Evolutionary conservation across 2,888 invertebrate species (phyloP).

Genomic region (Abrostola triplasia): DNA sequence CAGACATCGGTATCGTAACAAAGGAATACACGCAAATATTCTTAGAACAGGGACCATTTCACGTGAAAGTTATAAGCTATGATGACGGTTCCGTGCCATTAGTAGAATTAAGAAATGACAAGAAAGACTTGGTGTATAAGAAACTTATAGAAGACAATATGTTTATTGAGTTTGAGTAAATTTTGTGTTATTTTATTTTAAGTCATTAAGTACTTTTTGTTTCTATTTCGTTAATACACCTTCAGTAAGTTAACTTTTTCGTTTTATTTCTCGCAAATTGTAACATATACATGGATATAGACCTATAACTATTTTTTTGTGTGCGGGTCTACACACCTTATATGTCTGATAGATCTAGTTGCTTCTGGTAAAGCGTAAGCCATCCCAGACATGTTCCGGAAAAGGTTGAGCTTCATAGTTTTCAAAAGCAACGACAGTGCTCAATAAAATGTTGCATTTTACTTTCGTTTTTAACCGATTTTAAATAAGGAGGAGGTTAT

Average conservation of each 20-base stretch:
- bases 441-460: too few species aligned
- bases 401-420: background rate
- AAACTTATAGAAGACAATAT: constrained; percentile 68
- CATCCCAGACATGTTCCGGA: too few species aligned
- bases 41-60: constrained; percentile 73
- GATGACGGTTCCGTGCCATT: constrained; percentile 56
- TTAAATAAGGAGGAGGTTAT: too few species aligned
- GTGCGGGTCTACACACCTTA: too few species aligned
- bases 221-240: background rate
- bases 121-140: constrained; percentile 69
- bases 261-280: too few species aligned
- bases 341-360: too few species aligned
- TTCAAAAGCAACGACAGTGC: background rate
- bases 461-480: too few species aligned
- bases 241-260: too few species aligned
- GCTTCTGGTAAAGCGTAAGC: too few species aligned
- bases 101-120: constrained; percentile 73
- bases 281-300: background rate
- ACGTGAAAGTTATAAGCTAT: constrained; percentile 67
- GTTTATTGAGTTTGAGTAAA: constrained; percentile 35
- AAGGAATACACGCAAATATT: constrained; percentile 69
- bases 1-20: constrained; percentile 68
- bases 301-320: too few species aligned
- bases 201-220: background rate
- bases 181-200: constrained; percentile 6